Percentiles rank a stretch among this genome's conserved stretches.
These are phyloP conservation scores for Drosophila obscura DNA, from an alignment of 1,140 invertebrate species.

Conservation along the genomic window DNA sequence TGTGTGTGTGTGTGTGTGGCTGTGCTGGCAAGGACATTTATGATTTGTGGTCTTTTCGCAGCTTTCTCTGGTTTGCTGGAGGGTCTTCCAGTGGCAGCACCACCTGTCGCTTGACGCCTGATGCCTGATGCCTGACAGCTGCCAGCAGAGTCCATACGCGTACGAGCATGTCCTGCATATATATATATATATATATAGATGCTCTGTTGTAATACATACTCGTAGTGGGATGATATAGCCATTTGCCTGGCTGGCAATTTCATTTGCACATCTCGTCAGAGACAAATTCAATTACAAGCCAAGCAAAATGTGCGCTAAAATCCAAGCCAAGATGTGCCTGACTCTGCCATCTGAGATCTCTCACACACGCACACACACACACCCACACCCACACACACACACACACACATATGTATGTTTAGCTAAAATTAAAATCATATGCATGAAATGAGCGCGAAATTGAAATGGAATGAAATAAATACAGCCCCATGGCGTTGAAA, in stretches of 20 bases:
- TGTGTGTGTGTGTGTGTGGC: conserved; percentile 13
- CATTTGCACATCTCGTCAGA: conserved; percentile 53
- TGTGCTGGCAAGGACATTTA: conserved; percentile 65
- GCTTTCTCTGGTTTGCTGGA: conserved; percentile 14
- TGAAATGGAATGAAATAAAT: conserved; percentile 79
- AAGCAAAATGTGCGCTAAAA: conserved; percentile 48
- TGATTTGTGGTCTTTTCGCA: conserved; percentile 65
- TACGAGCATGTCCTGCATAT: conserved; percentile 3
- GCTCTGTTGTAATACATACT: too few species aligned
- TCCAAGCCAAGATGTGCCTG: conserved; percentile 11
- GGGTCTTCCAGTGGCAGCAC: background rate
- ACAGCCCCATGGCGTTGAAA: conserved; percentile 9
- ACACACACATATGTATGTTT: conserved; percentile 48
- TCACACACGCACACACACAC: conserved; percentile 26
- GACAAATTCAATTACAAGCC: conserved; percentile 75
- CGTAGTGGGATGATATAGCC: conserved; percentile 16
- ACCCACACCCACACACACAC: background rate
- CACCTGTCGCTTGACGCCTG: conserved; percentile 23
- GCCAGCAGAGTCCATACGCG: conserved; percentile 40
- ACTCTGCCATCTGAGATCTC: too few species aligned
- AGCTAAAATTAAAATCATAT: conserved; percentile 80
- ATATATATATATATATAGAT: background rate
- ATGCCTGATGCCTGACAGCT: conserved; percentile 40
- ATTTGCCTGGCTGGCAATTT: conserved; percentile 51
- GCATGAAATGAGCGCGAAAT: conserved; percentile 81